Evolutionary conservation across 2,113 vertebrate species (phyloP).

Genomic region (Thymallus thymallus): DNA sequence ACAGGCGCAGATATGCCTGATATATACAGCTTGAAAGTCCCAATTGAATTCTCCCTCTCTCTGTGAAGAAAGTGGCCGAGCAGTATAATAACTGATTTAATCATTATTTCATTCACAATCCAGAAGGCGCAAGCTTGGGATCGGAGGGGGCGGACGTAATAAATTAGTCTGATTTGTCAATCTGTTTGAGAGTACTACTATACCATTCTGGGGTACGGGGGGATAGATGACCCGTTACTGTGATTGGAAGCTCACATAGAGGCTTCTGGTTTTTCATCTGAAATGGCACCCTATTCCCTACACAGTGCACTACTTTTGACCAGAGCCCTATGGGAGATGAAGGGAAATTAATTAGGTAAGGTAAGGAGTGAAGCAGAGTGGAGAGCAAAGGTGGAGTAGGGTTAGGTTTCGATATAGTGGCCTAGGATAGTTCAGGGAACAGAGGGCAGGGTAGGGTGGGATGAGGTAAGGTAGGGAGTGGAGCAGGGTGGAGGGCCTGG

Average conservation of each 20-base stretch:
- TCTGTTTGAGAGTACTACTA: conserved; percentile 22
- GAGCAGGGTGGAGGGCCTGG: too few species aligned
- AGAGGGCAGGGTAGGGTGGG: too few species aligned
- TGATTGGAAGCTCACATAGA: conserved; percentile 66
- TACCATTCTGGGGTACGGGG: conserved; percentile 51
- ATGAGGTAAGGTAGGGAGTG: too few species aligned
- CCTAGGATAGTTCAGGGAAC: too few species aligned
- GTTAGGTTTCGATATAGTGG: background rate
- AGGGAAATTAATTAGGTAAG: conserved; percentile 4
- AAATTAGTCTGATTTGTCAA: conserved; percentile 41
- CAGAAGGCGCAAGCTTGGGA: conserved; percentile 26
- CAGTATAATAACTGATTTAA: conserved; percentile 34
- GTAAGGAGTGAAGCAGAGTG: conserved; percentile 8
- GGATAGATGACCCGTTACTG: conserved; percentile 60
- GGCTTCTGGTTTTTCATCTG: conserved; percentile 46
- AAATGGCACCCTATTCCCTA: background rate
- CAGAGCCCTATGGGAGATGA: background rate
- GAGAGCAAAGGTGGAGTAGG: background rate
- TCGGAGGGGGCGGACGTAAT: conserved; percentile 31
- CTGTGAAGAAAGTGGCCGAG: conserved; percentile 1
- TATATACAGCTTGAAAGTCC: background rate
- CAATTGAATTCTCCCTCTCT: conserved; percentile 7
- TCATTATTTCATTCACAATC: conserved; percentile 34
- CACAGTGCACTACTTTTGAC: too few species aligned
- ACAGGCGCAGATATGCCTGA: background rate